Evolutionary conservation across 2,797 vertebrate species (phyloP), one percentile per base, ranked within the genome.

Genomic region (Platyrinchus mystaceus): DNA sequence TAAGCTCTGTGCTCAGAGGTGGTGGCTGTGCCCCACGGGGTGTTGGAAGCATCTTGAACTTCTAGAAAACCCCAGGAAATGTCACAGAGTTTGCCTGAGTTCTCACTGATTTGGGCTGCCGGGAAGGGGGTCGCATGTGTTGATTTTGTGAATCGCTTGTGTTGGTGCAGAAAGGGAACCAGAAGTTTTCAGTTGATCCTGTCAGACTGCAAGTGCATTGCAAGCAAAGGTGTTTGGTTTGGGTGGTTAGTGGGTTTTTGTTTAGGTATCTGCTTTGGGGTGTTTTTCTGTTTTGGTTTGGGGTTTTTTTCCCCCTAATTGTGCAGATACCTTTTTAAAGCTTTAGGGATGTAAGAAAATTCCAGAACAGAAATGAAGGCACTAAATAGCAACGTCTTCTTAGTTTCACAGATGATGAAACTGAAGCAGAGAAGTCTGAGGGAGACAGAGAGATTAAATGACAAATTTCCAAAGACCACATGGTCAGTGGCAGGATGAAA

Each of bases 381-480:
- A 86, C 49, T 62, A 59, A 86, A 88, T 34, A 66, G 55, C 58
- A 59, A 37, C 19, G 70, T 66, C n/a, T 0, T 68, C 56, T 84
- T 91, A 20, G 26, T 89, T 91, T 89, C 71, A 62, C 49, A 92
- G 82, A 84, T 12, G 76, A 84, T 63, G 62, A 95, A 86, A 87
- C 78, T 84, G 52, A 91, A 90, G 73, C 76, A 84, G 81, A 91
- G 64, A 70, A 46, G 13, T n/a, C n/a, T n/a, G 86, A 50, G 85
- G 62, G 46, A 81, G 63, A 55, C 43, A 55, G 60, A 93, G 37
- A 88, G 90, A 93, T 92, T 95, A 90, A 87, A 88, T 95, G 74
- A 93, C 94, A 80, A 34, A 79, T 95, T 94, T 86, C 89, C 85
- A 84, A 93, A 84, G 90, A 84, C 43, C 76, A 79, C 89, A 39